Base-by-base conservation (phyloP, 1,140 invertebrate species). In the Mya arenaria region DNA sequence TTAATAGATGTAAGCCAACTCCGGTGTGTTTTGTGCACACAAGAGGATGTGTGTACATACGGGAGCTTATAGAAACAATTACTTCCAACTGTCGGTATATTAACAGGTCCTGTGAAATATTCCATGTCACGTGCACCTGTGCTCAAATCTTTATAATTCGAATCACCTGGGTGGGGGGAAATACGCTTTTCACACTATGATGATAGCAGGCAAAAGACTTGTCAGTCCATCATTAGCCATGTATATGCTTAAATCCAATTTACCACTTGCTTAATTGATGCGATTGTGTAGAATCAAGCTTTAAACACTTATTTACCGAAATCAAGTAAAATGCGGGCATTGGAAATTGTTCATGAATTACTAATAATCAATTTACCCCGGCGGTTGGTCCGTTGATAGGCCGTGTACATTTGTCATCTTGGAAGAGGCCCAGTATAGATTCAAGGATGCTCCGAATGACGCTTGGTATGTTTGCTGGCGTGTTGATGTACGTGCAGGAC, bases 351-450 rank as follows among this genome's bases (percentile, higher is more conserved):
- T n/a, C n/a, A n/a, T n/a, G n/a, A n/a, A n/a, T n/a, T n/a, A n/a
- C n/a, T n/a, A n/a, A n/a, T n/a, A n/a, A n/a, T n/a, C n/a, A n/a
- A 4, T 19, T 23, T 34, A 75, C 72, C 58, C 60, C 36, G n/a
- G 72, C 52, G 44, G 41, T 63, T 41, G 56, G 56, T 63, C 72
- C 72, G n/a, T 62, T 75, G 2, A 75, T 19, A 15, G 37, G 32
- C 23, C 41, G 56, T 2, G 56, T 25, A 34, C 72, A 75, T 62
- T 75, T 37, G 2, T 17, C 13, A n/a, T 75, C 58, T 32, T 75
- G 72, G 39, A 75, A 62, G 44, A 75, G 4, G 23, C 28, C 19
- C 23, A 75, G 23, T 62, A 75, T 63, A 1, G 10, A 13, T 10
- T 75, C 58, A 1, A 75, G 25, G 8, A 63, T 58, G 1, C 34